A percentile compares a stretch with the other conserved stretches of the same genome.
These are phyloP conservation scores for Ormyrus nitidulus DNA, from an alignment of 2,888 invertebrate species.

Conservation along the genomic window DNA sequence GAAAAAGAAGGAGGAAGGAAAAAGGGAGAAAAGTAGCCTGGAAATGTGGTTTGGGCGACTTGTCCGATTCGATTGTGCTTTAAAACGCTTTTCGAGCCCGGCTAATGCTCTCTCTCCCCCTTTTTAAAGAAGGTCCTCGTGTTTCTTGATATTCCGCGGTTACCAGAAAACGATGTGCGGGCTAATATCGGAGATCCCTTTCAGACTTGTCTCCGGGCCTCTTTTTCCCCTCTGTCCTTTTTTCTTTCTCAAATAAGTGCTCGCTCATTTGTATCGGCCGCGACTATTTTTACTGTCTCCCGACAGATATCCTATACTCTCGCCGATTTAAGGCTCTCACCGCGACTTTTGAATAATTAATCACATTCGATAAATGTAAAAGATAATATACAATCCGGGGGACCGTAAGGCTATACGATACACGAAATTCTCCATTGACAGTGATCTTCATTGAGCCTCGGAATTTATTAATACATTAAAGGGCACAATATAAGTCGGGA, in stretches of 20 bases:
- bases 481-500: too few species aligned
- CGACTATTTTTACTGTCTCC: constrained; percentile 5
- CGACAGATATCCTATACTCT: neutral
- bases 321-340: neutral
- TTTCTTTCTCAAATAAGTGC: constrained; percentile 9
- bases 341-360: constrained; percentile 19
- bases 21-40: constrained; percentile 10
- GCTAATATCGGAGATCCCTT: constrained; percentile 29
- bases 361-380: neutral
- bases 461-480: too few species aligned
- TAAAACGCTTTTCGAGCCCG: constrained; percentile 36
- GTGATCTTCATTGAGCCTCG: too few species aligned
- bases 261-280: neutral
- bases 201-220: neutral
- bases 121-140: constrained; percentile 34
- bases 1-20: neutral
- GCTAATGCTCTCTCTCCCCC: constrained; percentile 6
- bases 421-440: neutral
- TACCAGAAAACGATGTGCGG: neutral
- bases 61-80: constrained; percentile 41
- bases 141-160: constrained; percentile 49
- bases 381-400: too few species aligned
- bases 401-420: neutral
- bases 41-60: constrained; percentile 39
- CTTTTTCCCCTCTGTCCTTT: neutral